Conservation (phyloP, 2,113 vertebrate genomes). For the Rhinogobius similis region DNA sequence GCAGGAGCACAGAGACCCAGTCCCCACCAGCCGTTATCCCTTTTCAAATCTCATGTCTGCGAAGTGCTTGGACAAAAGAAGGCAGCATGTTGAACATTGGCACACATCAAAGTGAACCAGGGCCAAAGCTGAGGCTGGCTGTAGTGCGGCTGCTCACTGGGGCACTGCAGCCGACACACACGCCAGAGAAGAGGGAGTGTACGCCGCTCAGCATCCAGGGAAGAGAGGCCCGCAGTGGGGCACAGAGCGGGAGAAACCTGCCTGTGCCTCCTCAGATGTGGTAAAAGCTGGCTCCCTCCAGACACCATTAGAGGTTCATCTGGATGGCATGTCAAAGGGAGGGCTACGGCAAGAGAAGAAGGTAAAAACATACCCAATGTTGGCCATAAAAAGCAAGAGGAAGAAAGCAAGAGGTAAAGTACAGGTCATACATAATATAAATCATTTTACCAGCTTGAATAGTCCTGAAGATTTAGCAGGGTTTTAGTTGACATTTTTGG, state of each 20-base stretch:
- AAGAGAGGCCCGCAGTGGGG: constrained; percentile 46
- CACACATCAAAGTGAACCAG: constrained; percentile 67
- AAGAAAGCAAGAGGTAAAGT: constrained; percentile 4
- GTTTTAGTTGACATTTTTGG: no score
- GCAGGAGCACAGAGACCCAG: constrained; percentile 10
- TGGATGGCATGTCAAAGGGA: constrained; percentile 47
- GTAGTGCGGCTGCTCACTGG: constrained; percentile 29
- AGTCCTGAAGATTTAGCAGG: not conserved
- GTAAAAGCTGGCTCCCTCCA: constrained; percentile 75
- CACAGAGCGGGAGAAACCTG: constrained; percentile 63
- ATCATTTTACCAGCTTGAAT: not conserved
- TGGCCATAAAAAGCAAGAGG: constrained; percentile 7
- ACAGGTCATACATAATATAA: not conserved
- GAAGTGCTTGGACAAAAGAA: constrained; percentile 57
- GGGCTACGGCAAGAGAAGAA: constrained; percentile 12
- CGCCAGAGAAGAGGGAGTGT: constrained; percentile 53
- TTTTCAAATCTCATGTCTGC: constrained; percentile 49
- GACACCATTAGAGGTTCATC: constrained; percentile 78
- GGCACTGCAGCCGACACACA: constrained; percentile 24
- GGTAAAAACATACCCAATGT: constrained; percentile 9
- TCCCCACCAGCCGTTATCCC: constrained; percentile 43
- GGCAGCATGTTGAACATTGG: constrained; percentile 67
- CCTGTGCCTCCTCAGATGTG: constrained; percentile 69
- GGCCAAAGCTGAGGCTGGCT: constrained; percentile 33
- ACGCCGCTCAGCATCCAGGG: constrained; percentile 34